A percentile compares a stretch with the other conserved stretches of the same genome.
These are phyloP conservation scores for Drosophila pseudotalamancana DNA, from an alignment of 2,888 invertebrate species.

Conservation along the genomic window DNA sequence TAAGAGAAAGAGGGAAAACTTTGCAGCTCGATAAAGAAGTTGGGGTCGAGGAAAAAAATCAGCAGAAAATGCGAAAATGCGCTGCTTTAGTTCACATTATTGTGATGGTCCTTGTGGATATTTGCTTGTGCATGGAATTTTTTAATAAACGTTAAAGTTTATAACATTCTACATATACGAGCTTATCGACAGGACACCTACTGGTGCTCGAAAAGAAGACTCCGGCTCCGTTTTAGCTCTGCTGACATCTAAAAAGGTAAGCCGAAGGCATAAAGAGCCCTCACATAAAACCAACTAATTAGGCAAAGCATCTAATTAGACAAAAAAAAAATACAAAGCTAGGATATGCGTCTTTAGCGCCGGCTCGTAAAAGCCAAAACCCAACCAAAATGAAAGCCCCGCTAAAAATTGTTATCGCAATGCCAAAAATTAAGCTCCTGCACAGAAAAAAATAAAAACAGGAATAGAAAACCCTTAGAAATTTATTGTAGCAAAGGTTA, in stretches of 20 bases:
- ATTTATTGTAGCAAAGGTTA: slow-evolving; percentile 76
- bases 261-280: slow-evolving; percentile 72
- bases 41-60: slow-evolving; percentile 51
- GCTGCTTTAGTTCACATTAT: slow-evolving; percentile 75
- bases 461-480: slow-evolving; percentile 28
- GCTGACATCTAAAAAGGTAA: slow-evolving; percentile 62
- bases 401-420: slow-evolving; percentile 76
- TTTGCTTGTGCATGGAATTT: slow-evolving; percentile 68
- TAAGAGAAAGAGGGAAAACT: slow-evolving; percentile 19
- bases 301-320: slow-evolving; percentile 76
- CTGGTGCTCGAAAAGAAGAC: not conserved
- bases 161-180: slow-evolving; percentile 71
- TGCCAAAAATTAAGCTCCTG: slow-evolving; percentile 52
- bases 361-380: slow-evolving; percentile 75
- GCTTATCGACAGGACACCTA: slow-evolving; percentile 51
- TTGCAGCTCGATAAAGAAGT: slow-evolving; percentile 7
- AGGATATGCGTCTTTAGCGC: slow-evolving; percentile 74
- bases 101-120: slow-evolving; percentile 55
- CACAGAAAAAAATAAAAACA: not conserved
- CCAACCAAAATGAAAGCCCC: slow-evolving; percentile 70
- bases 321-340: slow-evolving; percentile 28
- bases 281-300: slow-evolving; percentile 76
- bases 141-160: slow-evolving; percentile 79
- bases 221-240: not conserved
- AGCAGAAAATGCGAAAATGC: slow-evolving; percentile 72